These are phyloP conservation scores for Drosophila suzukii DNA, from an alignment of 1,140 invertebrate genomes.

Conservation along the genomic window DNA sequence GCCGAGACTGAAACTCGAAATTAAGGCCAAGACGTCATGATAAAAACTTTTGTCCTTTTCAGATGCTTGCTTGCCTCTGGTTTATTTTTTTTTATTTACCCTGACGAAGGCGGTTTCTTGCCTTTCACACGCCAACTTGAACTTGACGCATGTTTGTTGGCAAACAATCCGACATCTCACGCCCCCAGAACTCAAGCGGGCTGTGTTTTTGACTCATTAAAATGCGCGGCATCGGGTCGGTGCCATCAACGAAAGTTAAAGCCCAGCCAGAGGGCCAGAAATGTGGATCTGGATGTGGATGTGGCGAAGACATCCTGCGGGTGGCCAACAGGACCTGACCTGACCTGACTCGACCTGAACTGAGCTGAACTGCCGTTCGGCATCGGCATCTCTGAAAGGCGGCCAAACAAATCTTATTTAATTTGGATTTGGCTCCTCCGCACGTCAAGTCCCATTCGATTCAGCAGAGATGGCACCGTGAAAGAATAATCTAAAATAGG, in stretches of 20 bases:
- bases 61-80: conserved; percentile 20
- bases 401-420: conserved; percentile 83
- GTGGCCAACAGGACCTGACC: conserved; percentile 46
- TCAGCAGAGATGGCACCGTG: conserved; percentile 25
- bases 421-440: conserved; percentile 75
- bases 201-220: conserved; percentile 65
- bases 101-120: conserved; percentile 38
- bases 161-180: conserved; percentile 65
- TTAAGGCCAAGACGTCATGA: conserved; percentile 77
- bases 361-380: conserved; percentile 52
- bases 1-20: conserved; percentile 42
- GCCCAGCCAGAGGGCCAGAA: conserved; percentile 10
- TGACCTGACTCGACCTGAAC: conserved; percentile 29
- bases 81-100: conserved; percentile 14
- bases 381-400: conserved; percentile 62
- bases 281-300: background rate
- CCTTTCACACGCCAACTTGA: conserved; percentile 59
- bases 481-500: background rate
- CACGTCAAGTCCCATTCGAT: conserved; percentile 15
- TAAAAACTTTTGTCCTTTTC: conserved; percentile 65
- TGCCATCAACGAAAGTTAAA: conserved; percentile 73
- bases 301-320: conserved; percentile 27
- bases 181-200: conserved; percentile 21
- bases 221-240: conserved; percentile 74
- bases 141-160: conserved; percentile 82